phyloP scores from a whole-genome alignment of 2,113 vertebrate genomes.

The Puntigrus tetrazona region DNA sequence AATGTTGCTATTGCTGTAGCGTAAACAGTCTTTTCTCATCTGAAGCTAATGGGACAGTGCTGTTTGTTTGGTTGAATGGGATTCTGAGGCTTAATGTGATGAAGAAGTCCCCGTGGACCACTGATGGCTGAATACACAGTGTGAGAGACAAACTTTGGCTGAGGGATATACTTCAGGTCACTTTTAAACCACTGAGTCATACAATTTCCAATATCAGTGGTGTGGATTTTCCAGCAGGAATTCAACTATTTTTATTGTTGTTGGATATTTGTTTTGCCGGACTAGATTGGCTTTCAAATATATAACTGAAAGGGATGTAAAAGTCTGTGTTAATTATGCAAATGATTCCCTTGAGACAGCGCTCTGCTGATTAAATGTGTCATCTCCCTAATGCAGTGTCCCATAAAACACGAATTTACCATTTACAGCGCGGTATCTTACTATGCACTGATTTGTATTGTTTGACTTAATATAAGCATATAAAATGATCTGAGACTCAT shows the following conservation, averaged over 20 bases:
- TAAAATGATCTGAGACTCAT: neutral
- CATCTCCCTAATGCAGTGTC: neutral
- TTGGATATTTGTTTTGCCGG: neutral
- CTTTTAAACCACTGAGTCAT: neutral
- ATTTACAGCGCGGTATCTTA: neutral
- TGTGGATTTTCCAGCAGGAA: neutral
- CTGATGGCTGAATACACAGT: neutral
- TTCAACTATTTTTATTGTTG: neutral
- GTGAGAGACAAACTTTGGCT: neutral
- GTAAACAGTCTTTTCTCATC: conserved; percentile 7
- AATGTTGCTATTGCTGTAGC: neutral
- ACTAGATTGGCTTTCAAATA: neutral
- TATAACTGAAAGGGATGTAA: neutral
- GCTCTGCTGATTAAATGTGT: conserved; percentile 27
- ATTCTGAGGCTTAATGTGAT: conserved; percentile 12
- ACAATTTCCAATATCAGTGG: neutral
- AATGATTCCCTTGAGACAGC: neutral
- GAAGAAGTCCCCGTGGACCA: conserved; percentile 15
- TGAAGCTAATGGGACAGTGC: conserved; percentile 30
- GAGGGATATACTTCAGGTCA: neutral
- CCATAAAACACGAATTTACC: neutral
- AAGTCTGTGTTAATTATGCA: conserved; percentile 43
- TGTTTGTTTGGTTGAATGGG: conserved; percentile 24
- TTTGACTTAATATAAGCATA: neutral
- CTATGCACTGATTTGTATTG: neutral